Conservation (phyloP, 2,797 vertebrate species). For the Ctenochaetus hawaiiensis region DNA sequence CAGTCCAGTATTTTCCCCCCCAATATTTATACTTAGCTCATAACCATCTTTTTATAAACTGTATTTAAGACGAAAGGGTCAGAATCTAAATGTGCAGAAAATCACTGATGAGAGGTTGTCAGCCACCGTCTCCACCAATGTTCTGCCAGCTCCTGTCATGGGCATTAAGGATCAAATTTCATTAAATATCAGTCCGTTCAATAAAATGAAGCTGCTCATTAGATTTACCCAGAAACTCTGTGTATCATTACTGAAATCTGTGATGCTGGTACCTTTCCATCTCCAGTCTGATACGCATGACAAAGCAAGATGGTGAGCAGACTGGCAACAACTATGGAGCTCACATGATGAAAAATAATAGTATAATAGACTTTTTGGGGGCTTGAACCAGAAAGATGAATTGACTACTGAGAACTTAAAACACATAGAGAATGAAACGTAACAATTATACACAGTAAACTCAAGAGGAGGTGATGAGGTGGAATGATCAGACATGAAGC, state of each 20-base stretch:
- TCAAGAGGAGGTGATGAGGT: conserved; percentile 24
- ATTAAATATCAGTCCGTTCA: conserved; percentile 11
- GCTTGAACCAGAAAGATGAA: neutral
- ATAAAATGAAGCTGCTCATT: conserved; percentile 17
- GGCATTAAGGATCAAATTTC: conserved; percentile 17
- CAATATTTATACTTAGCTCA: neutral
- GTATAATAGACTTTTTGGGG: neutral
- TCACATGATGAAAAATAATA: neutral
- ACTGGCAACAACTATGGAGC: neutral
- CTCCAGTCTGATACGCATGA: conserved; percentile 23
- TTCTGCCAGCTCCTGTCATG: conserved; percentile 35
- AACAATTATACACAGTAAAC: conserved; percentile 7
- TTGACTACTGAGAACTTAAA: neutral
- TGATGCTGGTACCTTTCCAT: neutral
- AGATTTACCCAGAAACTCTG: conserved; percentile 27
- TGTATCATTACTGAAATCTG: conserved; percentile 22
- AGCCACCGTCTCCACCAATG: conserved; percentile 13
- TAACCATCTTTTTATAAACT: conserved; percentile 12
- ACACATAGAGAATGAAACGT: neutral
- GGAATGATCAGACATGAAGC: conserved; percentile 38
- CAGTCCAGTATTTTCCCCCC: conserved; percentile 10
- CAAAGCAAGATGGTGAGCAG: conserved; percentile 1
- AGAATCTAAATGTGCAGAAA: conserved; percentile 12
- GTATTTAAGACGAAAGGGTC: neutral
- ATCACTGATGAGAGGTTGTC: conserved; percentile 28